A percentile compares a stretch with the other conserved stretches of the same genome.
Evolutionary conservation across 23 tunicate genomes (phyloP).

Genomic region (Phallusia fumigata): DNA sequence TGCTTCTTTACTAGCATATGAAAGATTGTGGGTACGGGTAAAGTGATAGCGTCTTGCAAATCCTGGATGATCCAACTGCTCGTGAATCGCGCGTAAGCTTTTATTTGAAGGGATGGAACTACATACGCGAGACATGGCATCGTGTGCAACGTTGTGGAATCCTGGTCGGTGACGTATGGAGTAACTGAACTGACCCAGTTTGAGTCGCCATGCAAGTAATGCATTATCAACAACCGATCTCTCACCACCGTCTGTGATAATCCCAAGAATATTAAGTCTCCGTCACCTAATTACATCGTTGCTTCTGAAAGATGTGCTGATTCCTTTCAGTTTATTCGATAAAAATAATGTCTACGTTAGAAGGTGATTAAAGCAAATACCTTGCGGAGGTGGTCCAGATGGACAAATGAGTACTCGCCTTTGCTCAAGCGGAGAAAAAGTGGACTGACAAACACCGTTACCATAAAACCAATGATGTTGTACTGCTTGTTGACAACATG

Average conservation of each 20-base stretch:
- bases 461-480: slow-evolving; percentile 13
- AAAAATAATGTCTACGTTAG: slow-evolving; percentile 23
- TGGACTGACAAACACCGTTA: slow-evolving; percentile 17
- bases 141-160: slow-evolving; percentile 18
- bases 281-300: slow-evolving; percentile 32
- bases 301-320: not conserved
- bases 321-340: slow-evolving; percentile 35
- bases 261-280: slow-evolving; percentile 16
- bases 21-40: too few species aligned
- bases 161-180: too few species aligned
- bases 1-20: not conserved
- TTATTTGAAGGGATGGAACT: not conserved
- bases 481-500: slow-evolving; percentile 16
- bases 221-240: slow-evolving; percentile 35
- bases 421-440: slow-evolving; percentile 24
- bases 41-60: slow-evolving; percentile 3
- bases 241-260: slow-evolving; percentile 30
- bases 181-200: too few species aligned
- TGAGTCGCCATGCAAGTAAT: too few species aligned
- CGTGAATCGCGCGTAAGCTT: not conserved
- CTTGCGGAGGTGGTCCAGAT: slow-evolving; percentile 33
- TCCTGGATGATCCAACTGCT: slow-evolving; percentile 3
- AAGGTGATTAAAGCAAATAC: slow-evolving; percentile 19
- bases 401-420: slow-evolving; percentile 20
- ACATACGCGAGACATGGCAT: slow-evolving; percentile 3